These are phyloP conservation scores for Lacanobia oleracea DNA, from an alignment of 2,888 invertebrate species.

Conservation along the genomic window DNA sequence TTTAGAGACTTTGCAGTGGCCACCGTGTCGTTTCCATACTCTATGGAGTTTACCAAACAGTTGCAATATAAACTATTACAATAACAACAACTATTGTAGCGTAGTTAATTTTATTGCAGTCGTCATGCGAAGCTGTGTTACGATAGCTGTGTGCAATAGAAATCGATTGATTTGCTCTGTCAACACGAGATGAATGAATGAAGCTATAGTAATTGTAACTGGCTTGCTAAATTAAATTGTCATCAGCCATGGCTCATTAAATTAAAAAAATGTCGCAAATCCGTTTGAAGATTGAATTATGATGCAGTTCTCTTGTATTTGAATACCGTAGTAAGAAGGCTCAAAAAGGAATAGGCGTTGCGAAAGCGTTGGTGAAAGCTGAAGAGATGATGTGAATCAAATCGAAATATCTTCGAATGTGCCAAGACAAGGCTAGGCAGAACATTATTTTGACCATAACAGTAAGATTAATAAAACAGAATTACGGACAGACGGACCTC, in stretches of 20 bases:
- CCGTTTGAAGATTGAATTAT: not conserved
- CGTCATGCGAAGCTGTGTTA: slow-evolving; percentile 67
- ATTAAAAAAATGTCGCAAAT: not conserved
- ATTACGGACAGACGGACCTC: too few species aligned
- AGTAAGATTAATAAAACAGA: too few species aligned
- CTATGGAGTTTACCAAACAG: slow-evolving; percentile 50
- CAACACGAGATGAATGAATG: slow-evolving; percentile 41
- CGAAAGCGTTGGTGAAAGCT: not conserved
- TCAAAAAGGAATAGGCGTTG: not conserved
- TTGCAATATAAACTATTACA: slow-evolving; percentile 53
- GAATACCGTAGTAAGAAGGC: too few species aligned
- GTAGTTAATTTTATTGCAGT: slow-evolving; percentile 64
- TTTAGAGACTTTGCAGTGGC: not conserved
- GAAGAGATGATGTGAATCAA: too few species aligned
- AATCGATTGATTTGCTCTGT: slow-evolving; percentile 41
- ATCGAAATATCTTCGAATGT: too few species aligned
- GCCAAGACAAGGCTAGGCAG: not conserved
- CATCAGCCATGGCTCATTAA: not conserved
- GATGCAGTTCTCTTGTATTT: too few species aligned
- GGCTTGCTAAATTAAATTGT: not conserved
- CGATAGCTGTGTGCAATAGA: slow-evolving; percentile 56
- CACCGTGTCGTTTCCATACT: not conserved
- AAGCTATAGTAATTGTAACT: slow-evolving; percentile 19
- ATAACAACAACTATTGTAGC: slow-evolving; percentile 49
- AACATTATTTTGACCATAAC: too few species aligned